phyloP scores from a whole-genome alignment of 2,888 invertebrate species.

The Himalopsyche japonica region DNA sequence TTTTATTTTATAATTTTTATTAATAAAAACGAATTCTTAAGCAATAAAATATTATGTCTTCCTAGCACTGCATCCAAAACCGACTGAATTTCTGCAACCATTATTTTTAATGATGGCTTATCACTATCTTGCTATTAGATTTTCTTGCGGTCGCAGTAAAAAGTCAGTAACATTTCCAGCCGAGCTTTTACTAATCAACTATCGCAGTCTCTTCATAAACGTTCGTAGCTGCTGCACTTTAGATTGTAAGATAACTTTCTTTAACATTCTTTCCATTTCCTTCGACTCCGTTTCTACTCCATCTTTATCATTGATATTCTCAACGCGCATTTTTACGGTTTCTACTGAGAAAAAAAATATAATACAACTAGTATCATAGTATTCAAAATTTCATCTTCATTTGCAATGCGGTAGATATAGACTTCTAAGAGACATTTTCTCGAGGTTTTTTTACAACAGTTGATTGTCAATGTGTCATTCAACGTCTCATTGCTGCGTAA shows the following conservation, averaged over 20 bases:
- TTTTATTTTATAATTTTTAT: no score
- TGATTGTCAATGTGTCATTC: no score
- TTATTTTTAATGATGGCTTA: conserved; percentile 37
- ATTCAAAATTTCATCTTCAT: no score
- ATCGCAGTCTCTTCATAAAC: conserved; percentile 19
- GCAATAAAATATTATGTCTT: not conserved
- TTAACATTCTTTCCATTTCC: conserved; percentile 29
- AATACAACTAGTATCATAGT: no score
- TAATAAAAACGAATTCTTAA: not conserved
- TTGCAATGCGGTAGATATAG: no score
- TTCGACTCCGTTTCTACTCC: not conserved
- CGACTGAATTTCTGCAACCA: conserved; percentile 22
- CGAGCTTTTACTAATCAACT: conserved; percentile 34
- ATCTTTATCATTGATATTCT: conserved; percentile 12
- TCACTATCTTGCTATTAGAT: conserved; percentile 15
- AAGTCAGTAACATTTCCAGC: not conserved
- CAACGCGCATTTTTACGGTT: not conserved
- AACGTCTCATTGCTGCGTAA: no score
- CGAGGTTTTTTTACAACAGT: no score
- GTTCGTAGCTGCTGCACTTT: conserved; percentile 28
- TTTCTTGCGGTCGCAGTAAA: conserved; percentile 7
- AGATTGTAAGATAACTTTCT: conserved; percentile 35
- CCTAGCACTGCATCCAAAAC: conserved; percentile 4
- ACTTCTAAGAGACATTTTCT: no score
- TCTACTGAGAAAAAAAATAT: not conserved